A percentile compares a stretch with the other conserved stretches of the same genome.
Evolutionary conservation across 2,888 invertebrate genomes (phyloP).

Genomic region (Hirtodrosophila confusa): DNA sequence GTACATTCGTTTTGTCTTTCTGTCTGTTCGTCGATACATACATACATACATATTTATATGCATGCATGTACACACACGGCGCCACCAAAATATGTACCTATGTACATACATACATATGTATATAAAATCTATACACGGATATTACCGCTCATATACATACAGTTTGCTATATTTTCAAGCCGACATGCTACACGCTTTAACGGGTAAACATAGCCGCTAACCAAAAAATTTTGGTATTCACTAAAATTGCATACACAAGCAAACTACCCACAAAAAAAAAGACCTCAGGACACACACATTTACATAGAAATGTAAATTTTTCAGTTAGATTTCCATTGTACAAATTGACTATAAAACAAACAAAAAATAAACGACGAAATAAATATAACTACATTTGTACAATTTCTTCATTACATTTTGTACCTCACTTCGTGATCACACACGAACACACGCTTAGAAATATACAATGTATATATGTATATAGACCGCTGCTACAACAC

Average conservation of each 20-base stretch:
- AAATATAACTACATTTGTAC: slow-evolving; percentile 50
- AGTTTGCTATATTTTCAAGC: slow-evolving; percentile 30
- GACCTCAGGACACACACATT: background rate
- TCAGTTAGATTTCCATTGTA: background rate
- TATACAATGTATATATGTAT: slow-evolving; percentile 63
- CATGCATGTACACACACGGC: slow-evolving; percentile 63
- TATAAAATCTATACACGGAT: slow-evolving; percentile 70
- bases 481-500: slow-evolving; percentile 70
- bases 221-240: slow-evolving; percentile 5
- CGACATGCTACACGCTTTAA: slow-evolving; percentile 6
- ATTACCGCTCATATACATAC: slow-evolving; percentile 71
- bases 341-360: slow-evolving; percentile 14
- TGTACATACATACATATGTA: slow-evolving; percentile 27
- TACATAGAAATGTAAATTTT: slow-evolving; percentile 11
- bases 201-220: slow-evolving; percentile 14
- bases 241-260: background rate
- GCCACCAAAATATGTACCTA: slow-evolving; percentile 59
- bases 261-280: slow-evolving; percentile 1
- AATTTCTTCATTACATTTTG: slow-evolving; percentile 58
- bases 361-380: slow-evolving; percentile 25
- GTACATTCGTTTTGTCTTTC: slow-evolving; percentile 65
- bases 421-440: slow-evolving; percentile 56
- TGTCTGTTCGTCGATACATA: slow-evolving; percentile 65
- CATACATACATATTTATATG: slow-evolving; percentile 60
- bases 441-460: slow-evolving; percentile 57